Conservation (phyloP, 1,140 invertebrate genomes). For the Macrocentrus cingulum region DNA sequence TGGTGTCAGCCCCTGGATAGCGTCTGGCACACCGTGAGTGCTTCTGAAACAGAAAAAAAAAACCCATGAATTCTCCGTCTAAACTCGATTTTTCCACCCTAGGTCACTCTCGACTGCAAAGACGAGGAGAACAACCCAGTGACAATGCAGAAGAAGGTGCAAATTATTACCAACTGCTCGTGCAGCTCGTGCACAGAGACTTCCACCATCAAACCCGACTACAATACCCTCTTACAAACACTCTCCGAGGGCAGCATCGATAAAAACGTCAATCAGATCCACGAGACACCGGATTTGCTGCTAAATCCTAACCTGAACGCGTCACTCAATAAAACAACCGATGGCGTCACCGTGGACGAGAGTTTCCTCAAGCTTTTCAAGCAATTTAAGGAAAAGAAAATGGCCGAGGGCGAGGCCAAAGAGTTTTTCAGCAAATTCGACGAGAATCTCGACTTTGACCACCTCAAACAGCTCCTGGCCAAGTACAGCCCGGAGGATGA, state of each 20-base stretch:
- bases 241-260: slow-evolving; percentile 46
- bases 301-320: slow-evolving; percentile 51
- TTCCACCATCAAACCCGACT: slow-evolving; percentile 53
- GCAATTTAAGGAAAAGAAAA: slow-evolving; percentile 47
- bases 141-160: slow-evolving; percentile 64
- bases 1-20: slow-evolving; percentile 67
- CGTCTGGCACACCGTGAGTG: slow-evolving; percentile 66
- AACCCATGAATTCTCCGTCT: too few relatives aligned
- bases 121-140: slow-evolving; percentile 60
- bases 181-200: slow-evolving; percentile 63
- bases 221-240: slow-evolving; percentile 49
- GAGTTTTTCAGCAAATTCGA: slow-evolving; percentile 46
- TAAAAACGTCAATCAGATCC: slow-evolving; percentile 44
- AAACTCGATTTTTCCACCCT: slow-evolving; percentile 21
- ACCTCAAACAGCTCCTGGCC: slow-evolving; percentile 44
- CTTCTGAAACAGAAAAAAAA: too few relatives aligned
- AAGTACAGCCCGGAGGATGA: slow-evolving; percentile 41
- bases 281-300: slow-evolving; percentile 52
- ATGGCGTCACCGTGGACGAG: slow-evolving; percentile 45
- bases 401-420: slow-evolving; percentile 43
- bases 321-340: slow-evolving; percentile 44
- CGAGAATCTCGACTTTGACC: slow-evolving; percentile 46
- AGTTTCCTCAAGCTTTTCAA: slow-evolving; percentile 49
- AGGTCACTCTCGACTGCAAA: slow-evolving; percentile 64
- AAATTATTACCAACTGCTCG: slow-evolving; percentile 67